Conservation (phyloP, 2,888 invertebrate species). For the Nomada ruficornis region DNA sequence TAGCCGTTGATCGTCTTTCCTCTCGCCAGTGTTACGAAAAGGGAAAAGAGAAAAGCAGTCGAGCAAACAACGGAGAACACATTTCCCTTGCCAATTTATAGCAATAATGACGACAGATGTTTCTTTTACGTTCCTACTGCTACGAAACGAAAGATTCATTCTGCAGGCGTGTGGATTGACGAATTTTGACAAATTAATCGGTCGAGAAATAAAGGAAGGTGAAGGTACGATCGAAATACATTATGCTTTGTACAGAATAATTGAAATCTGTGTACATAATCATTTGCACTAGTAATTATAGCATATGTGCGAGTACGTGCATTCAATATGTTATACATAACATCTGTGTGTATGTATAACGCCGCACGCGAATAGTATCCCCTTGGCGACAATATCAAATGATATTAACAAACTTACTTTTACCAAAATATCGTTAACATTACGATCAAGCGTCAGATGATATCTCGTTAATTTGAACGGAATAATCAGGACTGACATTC, state of each 20-base stretch:
- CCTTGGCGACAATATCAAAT: conserved; percentile 28
- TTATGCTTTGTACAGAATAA: conserved; percentile 41
- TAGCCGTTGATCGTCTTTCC: background rate
- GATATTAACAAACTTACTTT: conserved; percentile 42
- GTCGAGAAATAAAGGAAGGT: too few relatives aligned
- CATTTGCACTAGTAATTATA: conserved; percentile 26
- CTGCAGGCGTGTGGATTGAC: too few relatives aligned
- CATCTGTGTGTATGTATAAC: conserved; percentile 16
- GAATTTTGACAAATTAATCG: too few relatives aligned
- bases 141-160: too few relatives aligned
- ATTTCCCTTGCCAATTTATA: too few relatives aligned
- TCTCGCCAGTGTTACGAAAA: background rate
- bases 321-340: conserved; percentile 24
- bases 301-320: conserved; percentile 23
- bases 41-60: too few relatives aligned
- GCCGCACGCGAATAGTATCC: conserved; percentile 7
- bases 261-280: conserved; percentile 36
- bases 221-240: background rate
- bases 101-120: too few relatives aligned
- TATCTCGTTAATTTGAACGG: conserved; percentile 18
- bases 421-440: conserved; percentile 47
- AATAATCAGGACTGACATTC: conserved; percentile 1
- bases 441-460: conserved; percentile 32
- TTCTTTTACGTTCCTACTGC: too few relatives aligned
- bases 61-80: background rate